Evolutionary conservation across 2,113 vertebrate species (phyloP), one percentile per base, ranked within the genome.

Genomic region (Cyprinodon variegatus): DNA sequence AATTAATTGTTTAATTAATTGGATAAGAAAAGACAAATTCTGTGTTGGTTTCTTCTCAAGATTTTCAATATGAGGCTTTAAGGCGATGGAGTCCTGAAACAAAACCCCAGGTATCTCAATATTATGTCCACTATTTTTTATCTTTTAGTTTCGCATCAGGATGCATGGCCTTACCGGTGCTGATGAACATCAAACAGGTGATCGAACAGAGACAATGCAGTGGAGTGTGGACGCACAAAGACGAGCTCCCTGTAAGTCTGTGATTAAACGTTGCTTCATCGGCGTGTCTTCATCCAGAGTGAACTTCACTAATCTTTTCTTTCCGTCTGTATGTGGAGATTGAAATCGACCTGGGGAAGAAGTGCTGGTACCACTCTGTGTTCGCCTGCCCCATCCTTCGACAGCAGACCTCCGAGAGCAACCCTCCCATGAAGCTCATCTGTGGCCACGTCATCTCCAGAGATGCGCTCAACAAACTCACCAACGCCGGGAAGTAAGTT

Each of bases 121-220:
- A 77, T 3, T 36, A 15, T 14, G 61, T 9, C 4, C 0, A 2
- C 29, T 71, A 3, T 68, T 74, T 65, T 9, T 68, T 2, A 6
- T 29, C 3, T 62, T 65, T 53, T 77, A 97, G 96, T 87, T 97
- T 97, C 86, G 96, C 96, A 2, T 96, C 96, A 0, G 96, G 96
- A 61, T 97, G 96, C 72, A 96, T 97, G 94, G 96, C 96, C 0
- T 86, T 97, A 76, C 96, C 96, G 0, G 96, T 96, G 76, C 91
- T 97, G 81, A 96, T 96, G 96, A 97, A 97, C 93, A 96, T 97
- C 89, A 97, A 96, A 83, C 95, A 96, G 60, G 96, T 96, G 87
- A 96, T 97, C 2, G 96, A 97, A 82, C 96, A 97, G 93, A 92
- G 96, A 75, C 96, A 96, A 86, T 97, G 96, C 90, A 94, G 95